A percentile compares a stretch with the other conserved stretches of the same genome.
Conservation (phyloP, 2,113 vertebrate species). For the Platycercus adscitus region DNA sequence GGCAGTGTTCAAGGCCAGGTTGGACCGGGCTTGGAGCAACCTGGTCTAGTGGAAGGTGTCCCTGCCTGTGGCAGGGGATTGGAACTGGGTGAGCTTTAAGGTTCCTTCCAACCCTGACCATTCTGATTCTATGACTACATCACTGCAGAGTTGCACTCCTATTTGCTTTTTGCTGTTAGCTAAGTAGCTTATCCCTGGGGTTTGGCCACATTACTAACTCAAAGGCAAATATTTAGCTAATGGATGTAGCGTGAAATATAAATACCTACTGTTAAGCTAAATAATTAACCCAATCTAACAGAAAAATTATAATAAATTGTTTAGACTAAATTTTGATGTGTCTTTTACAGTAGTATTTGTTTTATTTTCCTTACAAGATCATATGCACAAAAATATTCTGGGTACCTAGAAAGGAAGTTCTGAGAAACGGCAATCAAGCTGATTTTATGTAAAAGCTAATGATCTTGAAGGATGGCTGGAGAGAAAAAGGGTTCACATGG, state of each 20-base stretch:
- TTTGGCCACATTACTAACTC: background rate
- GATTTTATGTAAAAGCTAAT: accelerated
- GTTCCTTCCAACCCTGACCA: background rate
- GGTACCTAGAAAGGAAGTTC: accelerated
- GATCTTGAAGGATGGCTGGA: background rate
- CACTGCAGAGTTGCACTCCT: background rate
- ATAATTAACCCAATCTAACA: background rate
- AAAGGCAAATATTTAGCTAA: background rate
- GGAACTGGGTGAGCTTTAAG: background rate
- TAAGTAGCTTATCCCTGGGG: background rate
- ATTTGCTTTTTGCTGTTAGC: background rate
- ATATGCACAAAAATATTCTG: accelerated
- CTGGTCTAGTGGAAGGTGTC: background rate
- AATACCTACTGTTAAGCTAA: background rate
- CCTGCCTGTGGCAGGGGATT: background rate
- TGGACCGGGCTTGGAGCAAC: background rate
- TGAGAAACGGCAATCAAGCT: accelerated
- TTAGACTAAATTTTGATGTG: background rate
- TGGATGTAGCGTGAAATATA: accelerated
- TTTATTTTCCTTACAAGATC: background rate
- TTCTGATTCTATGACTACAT: background rate
- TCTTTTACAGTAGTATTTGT: background rate
- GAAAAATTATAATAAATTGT: background rate
- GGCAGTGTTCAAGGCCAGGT: background rate
- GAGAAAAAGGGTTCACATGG: accelerated